Conservation (phyloP, 2,113 vertebrate genomes). For the Bos indicus region DNA sequence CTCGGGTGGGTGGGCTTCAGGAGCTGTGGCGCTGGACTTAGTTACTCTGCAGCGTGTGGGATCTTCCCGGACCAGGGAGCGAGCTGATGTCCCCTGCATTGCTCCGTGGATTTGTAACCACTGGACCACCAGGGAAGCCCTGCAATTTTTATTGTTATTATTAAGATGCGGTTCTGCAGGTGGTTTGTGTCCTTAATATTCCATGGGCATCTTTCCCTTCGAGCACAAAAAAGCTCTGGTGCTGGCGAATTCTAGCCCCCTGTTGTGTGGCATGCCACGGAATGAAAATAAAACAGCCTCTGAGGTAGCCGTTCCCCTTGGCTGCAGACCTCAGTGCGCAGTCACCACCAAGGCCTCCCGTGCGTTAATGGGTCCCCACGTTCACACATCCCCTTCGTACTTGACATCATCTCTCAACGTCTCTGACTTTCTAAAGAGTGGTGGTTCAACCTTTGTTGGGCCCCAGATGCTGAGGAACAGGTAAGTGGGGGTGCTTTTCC, state of each 20-base stretch:
- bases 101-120: neutral
- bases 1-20: neutral
- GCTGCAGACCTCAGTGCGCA: neutral
- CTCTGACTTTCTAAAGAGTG: neutral
- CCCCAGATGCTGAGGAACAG: neutral
- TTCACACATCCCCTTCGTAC: rapidly evolving
- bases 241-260: rapidly evolving
- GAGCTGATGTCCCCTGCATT: neutral
- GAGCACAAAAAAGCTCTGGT: too few species aligned
- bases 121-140: neutral
- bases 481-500: neutral
- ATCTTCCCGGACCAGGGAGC: neutral
- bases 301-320: rapidly evolving
- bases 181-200: neutral
- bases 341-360: rapidly evolving
- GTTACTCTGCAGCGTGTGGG: neutral
- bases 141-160: rapidly evolving
- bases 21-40: neutral
- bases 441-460: neutral
- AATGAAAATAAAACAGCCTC: neutral
- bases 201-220: rapidly evolving
- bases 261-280: rapidly evolving
- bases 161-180: neutral
- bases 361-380: rapidly evolving
- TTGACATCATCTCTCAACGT: rapidly evolving